A percentile compares a stretch with the other conserved stretches of the same genome.
phyloP scores from a whole-genome alignment of 2,888 invertebrate genomes.

The Cantharis flavilabris region DNA sequence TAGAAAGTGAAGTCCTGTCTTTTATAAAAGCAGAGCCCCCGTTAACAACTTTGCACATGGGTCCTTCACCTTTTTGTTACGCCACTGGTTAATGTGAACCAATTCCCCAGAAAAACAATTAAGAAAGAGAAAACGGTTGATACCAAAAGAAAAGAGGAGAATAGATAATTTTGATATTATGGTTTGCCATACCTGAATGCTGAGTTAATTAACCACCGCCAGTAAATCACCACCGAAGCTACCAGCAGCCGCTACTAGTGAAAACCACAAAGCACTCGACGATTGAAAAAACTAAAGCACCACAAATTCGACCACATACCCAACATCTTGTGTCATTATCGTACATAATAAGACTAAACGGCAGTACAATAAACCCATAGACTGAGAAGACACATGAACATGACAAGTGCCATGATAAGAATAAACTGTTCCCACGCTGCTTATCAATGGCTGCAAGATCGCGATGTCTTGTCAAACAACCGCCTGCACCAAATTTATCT shows the following conservation, averaged over 20 bases:
- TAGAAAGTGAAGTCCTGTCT: no score
- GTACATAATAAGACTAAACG: neutral
- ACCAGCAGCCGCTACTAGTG: neutral
- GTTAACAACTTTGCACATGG: no score
- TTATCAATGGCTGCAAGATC: conserved; percentile 32
- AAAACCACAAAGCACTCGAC: neutral
- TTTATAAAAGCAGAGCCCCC: no score
- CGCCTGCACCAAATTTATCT: conserved; percentile 17
- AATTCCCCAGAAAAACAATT: neutral
- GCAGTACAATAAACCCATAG: neutral
- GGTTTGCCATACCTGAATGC: neutral
- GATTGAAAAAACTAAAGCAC: neutral
- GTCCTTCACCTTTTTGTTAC: no score
- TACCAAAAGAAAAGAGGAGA: neutral
- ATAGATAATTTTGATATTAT: neutral
- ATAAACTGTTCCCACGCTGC: conserved; percentile 36
- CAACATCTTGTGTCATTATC: neutral
- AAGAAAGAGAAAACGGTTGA: neutral
- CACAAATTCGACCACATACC: neutral
- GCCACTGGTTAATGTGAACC: no score
- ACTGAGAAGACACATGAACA: conserved; percentile 37
- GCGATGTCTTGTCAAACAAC: conserved; percentile 33
- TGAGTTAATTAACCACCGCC: neutral
- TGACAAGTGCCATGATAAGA: conserved; percentile 40
- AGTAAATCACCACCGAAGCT: neutral